These are phyloP conservation scores for Caenorhabditis uteleia DNA, from an alignment of 2,888 invertebrate genomes.

Conservation along the genomic window DNA sequence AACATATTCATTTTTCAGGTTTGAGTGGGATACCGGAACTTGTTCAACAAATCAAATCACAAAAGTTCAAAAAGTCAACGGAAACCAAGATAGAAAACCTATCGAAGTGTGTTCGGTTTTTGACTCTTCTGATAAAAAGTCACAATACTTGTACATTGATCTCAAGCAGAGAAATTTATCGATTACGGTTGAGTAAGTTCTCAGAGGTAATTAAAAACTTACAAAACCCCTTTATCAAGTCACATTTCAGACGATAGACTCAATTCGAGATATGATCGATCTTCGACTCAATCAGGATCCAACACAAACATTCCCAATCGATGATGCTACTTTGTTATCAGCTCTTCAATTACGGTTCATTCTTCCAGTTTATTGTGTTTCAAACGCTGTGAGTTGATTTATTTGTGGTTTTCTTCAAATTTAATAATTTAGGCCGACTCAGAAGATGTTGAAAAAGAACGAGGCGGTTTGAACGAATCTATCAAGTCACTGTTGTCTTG, in stretches of 20 bases:
- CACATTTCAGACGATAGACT: constrained; percentile 18
- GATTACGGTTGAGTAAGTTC: background rate
- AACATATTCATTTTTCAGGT: no score
- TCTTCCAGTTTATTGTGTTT: constrained; percentile 9
- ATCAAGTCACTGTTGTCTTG: constrained; percentile 12
- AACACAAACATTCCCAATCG: background rate
- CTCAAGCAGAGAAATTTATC: background rate
- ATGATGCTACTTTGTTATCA: constrained; percentile 9
- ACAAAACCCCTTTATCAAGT: background rate
- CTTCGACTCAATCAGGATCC: background rate
- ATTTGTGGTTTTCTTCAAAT: background rate
- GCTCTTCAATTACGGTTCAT: constrained; percentile 22
- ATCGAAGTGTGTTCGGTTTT: background rate
- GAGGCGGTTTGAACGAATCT: constrained; percentile 2
- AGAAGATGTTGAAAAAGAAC: constrained; percentile 5
- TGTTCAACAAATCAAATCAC: background rate
- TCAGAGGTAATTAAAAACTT: background rate
- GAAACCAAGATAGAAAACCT: background rate
- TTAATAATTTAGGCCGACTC: background rate
- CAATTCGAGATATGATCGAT: constrained; percentile 24
- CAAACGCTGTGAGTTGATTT: background rate
- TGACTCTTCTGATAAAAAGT: background rate
- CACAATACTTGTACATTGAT: background rate
- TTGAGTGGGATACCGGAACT: background rate
- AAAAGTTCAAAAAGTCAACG: background rate